Evolutionary conservation across 2,113 vertebrate genomes (phyloP), one percentile per base, ranked within the genome.

Genomic region (Antennarius striatus): DNA sequence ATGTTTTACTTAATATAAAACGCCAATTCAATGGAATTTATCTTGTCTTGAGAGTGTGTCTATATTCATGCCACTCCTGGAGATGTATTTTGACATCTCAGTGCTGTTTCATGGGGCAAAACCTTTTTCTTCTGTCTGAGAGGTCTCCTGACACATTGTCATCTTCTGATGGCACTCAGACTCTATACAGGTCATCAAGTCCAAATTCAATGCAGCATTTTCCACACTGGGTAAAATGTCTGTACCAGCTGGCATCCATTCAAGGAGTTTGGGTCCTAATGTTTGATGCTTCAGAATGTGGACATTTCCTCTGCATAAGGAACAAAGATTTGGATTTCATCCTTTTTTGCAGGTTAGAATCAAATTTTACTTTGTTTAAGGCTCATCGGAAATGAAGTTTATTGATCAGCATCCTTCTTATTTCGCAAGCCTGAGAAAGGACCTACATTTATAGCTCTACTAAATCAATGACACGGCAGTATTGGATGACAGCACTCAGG

Each of bases 41-140:
- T 63, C 51, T 68, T 6, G 32, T 53, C 15, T 63, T 71, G 55
- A 52, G 42, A 66, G 15, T 10, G 10, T 46, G 52, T 28, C 16
- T 39, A 42, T 28, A 82, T 73, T 67, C 82, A 22, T 22, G 22
- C 22, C 22, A 22, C 22, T 22, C 22, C 22, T 22, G 22, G 22
- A 22, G 22, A 22, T 22, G 22, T 22, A 79, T 88, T 85, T 86
- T 85, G 82, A 83, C 79, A 57, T 73, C 45, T 74, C 66, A 74
- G 22, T 22, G 22, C 22, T 22, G 22, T 65, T 63, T 75, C 81
- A 74, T 16, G 63, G 71, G 64, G 43, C 46, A 56, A 75, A 75
- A 58, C 74, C 66, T 70, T 84, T 75, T 63, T 46, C 56, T 63
- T 72, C 63, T 63, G 60, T 22, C 53, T 80, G 79, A 74, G 73